phyloP scores from a whole-genome alignment of 1,140 invertebrate genomes.

The Drosophila sucinea region DNA sequence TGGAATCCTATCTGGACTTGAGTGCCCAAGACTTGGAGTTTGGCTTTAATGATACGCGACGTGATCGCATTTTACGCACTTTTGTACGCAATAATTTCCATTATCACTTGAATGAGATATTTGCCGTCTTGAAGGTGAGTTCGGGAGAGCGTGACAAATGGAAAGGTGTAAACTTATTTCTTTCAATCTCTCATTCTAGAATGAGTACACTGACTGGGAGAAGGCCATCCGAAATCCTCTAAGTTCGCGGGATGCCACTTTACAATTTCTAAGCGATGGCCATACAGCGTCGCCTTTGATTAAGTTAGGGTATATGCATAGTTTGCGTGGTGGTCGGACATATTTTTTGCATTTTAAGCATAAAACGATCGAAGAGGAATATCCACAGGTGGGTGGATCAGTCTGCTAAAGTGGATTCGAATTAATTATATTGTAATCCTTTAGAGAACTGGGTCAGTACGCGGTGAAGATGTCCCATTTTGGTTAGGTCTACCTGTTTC shows the following conservation, averaged over 20 bases:
- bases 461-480: slow-evolving; percentile 97
- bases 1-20: slow-evolving; percentile 90
- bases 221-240: slow-evolving; percentile 89
- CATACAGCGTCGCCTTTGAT: slow-evolving; percentile 93
- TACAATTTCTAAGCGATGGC: slow-evolving; percentile 92
- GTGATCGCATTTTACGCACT: slow-evolving; percentile 93
- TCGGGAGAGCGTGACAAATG: too few species aligned
- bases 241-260: slow-evolving; percentile 89
- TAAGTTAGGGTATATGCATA: slow-evolving; percentile 91
- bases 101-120: slow-evolving; percentile 95
- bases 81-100: slow-evolving; percentile 94
- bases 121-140: slow-evolving; percentile 89
- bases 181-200: slow-evolving; percentile 77
- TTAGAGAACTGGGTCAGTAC: slow-evolving; percentile 90
- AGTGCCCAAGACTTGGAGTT: slow-evolving; percentile 91
- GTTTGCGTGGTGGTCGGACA: slow-evolving; percentile 89
- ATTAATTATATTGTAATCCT: slow-evolving; percentile 14
- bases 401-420: not conserved
- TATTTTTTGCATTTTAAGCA: slow-evolving; percentile 96
- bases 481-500: slow-evolving; percentile 95
- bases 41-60: slow-evolving; percentile 92
- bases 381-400: slow-evolving; percentile 86
- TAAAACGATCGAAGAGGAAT: slow-evolving; percentile 89
- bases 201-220: slow-evolving; percentile 97
- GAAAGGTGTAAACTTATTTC: not conserved